Conservation (phyloP, 23 tunicate genomes). For the Botrylloides violaceus region DNA sequence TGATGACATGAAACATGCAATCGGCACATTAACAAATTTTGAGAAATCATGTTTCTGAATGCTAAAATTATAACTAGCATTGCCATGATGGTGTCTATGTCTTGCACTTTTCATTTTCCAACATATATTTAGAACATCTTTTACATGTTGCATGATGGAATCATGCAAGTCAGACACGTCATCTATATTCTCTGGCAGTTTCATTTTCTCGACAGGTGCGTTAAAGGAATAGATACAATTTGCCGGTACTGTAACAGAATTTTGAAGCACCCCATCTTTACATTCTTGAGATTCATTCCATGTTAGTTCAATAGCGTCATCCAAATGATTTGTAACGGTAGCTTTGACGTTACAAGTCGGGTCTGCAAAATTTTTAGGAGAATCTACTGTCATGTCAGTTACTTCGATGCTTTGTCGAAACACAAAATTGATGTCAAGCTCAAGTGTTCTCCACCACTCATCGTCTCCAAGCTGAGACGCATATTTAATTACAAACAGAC, state of each 20-base stretch:
- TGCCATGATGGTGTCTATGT: background rate
- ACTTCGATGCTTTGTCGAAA: background rate
- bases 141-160: background rate
- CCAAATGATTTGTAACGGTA: background rate
- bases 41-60: background rate
- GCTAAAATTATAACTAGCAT: background rate
- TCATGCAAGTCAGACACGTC: background rate
- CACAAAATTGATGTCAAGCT: conserved; percentile 3
- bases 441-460: background rate
- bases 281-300: background rate
- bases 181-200: background rate
- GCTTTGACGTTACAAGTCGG: background rate
- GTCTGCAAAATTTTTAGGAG: background rate
- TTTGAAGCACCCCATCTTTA: background rate
- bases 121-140: background rate
- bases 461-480: background rate
- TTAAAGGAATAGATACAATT: background rate
- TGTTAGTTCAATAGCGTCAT: background rate
- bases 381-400: background rate
- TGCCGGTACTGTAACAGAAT: background rate
- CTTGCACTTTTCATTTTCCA: conserved; percentile 8
- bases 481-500: background rate
- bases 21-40: background rate
- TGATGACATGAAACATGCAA: background rate
- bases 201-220: background rate